These are phyloP conservation scores for Hexactinellida sp. DNA, from an alignment of 37 sponge, comb jelly and placozoan species.

Conservation along the genomic window DNA sequence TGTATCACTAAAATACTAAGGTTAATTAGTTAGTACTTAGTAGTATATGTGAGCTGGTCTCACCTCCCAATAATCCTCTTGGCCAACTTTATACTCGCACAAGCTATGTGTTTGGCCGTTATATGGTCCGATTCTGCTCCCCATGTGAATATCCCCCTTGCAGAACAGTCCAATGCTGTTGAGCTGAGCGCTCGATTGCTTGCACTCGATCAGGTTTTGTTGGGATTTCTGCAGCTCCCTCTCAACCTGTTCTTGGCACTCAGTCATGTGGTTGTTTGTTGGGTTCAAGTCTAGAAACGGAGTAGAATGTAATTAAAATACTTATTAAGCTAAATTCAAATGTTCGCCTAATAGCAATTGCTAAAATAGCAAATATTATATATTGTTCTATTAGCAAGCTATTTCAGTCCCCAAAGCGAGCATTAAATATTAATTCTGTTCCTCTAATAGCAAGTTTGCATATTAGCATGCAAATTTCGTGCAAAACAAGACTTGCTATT, in stretches of 20 bases:
- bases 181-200: neutral
- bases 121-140: neutral
- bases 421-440: no score
- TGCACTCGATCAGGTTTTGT: neutral
- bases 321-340: no score
- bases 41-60: neutral
- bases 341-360: no score
- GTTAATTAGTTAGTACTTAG: no score
- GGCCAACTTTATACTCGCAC: neutral
- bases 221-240: neutral
- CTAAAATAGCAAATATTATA: no score
- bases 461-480: no score
- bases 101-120: neutral
- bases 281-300: neutral
- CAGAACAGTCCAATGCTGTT: neutral
- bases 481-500: no score
- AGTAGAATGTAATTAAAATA: no score
- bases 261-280: neutral
- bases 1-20: no score
- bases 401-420: no score
- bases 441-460: no score
- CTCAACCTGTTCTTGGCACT: neutral
- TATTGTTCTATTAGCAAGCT: no score
- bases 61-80: neutral
- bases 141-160: neutral